Evolutionary conservation across 1,140 invertebrate species (phyloP), one percentile per base, ranked within the genome.

Genomic region (Aphidius gifuensis): DNA sequence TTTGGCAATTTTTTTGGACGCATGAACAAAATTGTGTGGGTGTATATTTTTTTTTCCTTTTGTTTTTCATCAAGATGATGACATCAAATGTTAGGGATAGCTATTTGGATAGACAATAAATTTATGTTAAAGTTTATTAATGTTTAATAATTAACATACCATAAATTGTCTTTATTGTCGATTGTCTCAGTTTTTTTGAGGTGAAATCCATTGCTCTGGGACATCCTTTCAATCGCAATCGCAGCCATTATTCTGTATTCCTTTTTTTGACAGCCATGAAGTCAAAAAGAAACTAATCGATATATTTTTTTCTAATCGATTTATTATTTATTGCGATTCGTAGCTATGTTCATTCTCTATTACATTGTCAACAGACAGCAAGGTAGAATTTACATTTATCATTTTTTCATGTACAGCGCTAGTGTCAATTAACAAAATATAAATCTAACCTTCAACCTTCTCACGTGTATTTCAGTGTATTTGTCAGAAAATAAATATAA

Each of bases 161-260:
- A 88, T 72, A 88, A 80, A 75, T 88, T 88, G 69, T 87, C 86
- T 76, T 86, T 83, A 72, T 79, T 82, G 58, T 86, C 84, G 57
- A 74, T 68, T 50, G 85, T 85, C 54, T 86, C 85, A 78, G 86
- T 87, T 73, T 86, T 87, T 82, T 85, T 87, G 71, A 79, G 80
- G 73, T 83, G 84, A 79, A 84, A 83, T 69, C 81, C 83, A 83
- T 85, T 85, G 73, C 77, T 82, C 74, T 84, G 81, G 75, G 83
- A 71, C 68, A 78, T 72, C 46, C 64, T 72, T 64, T 74, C 69
- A 73, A 76, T 71, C 38, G 64, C 68, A 49, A 62, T 73, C 64
- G 69, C 68, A 73, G 73, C 75, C 75, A 76, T 77, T 69, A 70
- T 69, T 66, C 71, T 32, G 23, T 32, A 4, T 32, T 32, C 23